Evolutionary conservation across 2,797 vertebrate genomes (phyloP).

Genomic region (Chloroceryle amazona): DNA sequence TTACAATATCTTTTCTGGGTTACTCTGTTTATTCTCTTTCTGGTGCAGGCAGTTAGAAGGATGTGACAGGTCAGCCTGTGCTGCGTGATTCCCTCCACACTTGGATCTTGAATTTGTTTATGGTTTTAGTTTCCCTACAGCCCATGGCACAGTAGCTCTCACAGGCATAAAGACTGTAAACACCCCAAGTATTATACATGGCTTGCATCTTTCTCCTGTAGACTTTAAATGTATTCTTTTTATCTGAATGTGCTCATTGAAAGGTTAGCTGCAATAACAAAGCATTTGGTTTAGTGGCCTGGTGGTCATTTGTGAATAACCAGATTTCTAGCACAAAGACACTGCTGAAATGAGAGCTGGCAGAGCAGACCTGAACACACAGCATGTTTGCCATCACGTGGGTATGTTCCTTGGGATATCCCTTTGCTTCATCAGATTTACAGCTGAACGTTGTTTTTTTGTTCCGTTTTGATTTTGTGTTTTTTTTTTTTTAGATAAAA

Average conservation of each 20-base stretch:
- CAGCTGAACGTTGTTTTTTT: not conserved
- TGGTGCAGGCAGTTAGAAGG: not conserved
- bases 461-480: too few relatives aligned
- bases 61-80: not conserved
- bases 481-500: slow-evolving; percentile 88
- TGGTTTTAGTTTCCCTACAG: not conserved
- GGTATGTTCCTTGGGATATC: not conserved
- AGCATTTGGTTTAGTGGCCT: not conserved
- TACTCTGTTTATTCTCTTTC: not conserved
- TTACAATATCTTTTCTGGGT: not conserved
- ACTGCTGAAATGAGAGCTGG: not conserved
- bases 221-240: not conserved
- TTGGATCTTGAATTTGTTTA: not conserved
- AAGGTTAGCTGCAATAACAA: not conserved
- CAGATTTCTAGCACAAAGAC: not conserved
- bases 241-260: not conserved
- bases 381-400: fast-evolving
- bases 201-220: not conserved
- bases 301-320: not conserved
- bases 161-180: not conserved
- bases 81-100: not conserved
- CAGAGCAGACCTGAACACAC: not conserved
- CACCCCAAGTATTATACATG: not conserved
- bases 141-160: not conserved
- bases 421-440: not conserved